A percentile compares a stretch with the other conserved stretches of the same genome.
phyloP scores from a whole-genome alignment of 2,888 invertebrate species.

The Drosophila austrosaltans region DNA sequence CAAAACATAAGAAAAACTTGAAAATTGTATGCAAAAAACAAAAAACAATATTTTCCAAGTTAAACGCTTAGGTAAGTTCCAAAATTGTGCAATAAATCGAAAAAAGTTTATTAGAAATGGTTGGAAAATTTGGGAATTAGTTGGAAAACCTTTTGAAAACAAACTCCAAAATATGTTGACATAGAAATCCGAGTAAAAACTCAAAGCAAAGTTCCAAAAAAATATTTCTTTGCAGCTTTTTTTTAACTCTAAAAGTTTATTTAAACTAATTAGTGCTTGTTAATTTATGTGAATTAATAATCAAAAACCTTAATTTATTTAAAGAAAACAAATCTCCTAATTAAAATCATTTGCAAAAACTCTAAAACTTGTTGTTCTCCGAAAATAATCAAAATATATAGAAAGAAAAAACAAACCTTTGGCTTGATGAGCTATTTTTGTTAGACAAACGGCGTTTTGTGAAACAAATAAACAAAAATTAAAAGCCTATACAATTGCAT shows the following conservation, averaged over 20 bases:
- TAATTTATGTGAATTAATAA: neutral
- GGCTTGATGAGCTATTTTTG: neutral
- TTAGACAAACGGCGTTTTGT: neutral
- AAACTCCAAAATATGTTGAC: neutral
- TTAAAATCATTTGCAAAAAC: neutral
- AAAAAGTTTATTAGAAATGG: too few relatives aligned
- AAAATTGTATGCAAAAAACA: conserved; percentile 8
- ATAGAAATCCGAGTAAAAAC: neutral
- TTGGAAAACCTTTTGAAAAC: too few relatives aligned
- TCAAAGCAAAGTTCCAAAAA: neutral
- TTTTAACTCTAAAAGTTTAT: neutral
- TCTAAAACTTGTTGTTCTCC: neutral
- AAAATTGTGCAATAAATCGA: neutral
- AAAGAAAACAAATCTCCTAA: neutral
- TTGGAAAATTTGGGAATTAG: too few relatives aligned
- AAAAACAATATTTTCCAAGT: conserved; percentile 4
- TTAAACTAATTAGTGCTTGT: neutral
- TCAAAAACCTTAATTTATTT: neutral
- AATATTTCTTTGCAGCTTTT: neutral
- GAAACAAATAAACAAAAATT: conserved; percentile 3
- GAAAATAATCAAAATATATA: neutral
- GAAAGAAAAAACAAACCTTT: neutral
- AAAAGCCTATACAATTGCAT: neutral
- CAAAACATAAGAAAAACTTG: conserved; percentile 11
- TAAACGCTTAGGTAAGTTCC: conserved; percentile 10